phyloP scores from a whole-genome alignment of 2,797 vertebrate genomes.

The Rhodeus uyekii region DNA sequence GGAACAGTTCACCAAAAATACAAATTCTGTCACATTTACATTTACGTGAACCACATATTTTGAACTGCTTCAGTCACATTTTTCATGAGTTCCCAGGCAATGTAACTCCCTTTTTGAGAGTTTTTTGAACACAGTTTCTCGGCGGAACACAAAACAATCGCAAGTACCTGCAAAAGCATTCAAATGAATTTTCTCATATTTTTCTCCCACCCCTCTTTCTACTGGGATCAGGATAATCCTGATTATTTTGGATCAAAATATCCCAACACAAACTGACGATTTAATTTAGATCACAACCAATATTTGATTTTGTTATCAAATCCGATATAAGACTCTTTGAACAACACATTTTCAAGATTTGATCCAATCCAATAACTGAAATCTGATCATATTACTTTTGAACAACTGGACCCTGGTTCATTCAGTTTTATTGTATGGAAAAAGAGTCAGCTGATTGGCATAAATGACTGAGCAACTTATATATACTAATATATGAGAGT shows the following conservation, averaged over 20 bases:
- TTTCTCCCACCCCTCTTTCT: background rate
- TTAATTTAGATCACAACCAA: too few relatives aligned
- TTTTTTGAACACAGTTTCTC: too few relatives aligned
- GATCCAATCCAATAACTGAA: background rate
- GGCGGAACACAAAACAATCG: too few relatives aligned
- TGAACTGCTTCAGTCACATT: background rate
- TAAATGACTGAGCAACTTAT: background rate
- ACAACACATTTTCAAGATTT: background rate
- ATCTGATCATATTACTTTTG: background rate
- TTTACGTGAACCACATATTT: background rate
- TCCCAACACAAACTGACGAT: background rate
- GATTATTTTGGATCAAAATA: background rate
- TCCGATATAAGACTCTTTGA: background rate
- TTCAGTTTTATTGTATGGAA: background rate
- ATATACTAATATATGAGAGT: background rate
- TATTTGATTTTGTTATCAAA: background rate
- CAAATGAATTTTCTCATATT: background rate
- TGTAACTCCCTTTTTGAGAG: too few relatives aligned
- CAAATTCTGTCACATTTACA: background rate
- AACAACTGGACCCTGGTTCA: background rate
- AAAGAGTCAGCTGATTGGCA: background rate
- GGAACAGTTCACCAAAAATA: background rate
- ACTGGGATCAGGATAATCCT: too few relatives aligned
- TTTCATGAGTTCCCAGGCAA: too few relatives aligned
- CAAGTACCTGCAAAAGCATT: background rate